Evolutionary conservation across 2,888 invertebrate genomes (phyloP), one percentile per base, ranked within the genome.

Genomic region (Galerucella nymphaeae): DNA sequence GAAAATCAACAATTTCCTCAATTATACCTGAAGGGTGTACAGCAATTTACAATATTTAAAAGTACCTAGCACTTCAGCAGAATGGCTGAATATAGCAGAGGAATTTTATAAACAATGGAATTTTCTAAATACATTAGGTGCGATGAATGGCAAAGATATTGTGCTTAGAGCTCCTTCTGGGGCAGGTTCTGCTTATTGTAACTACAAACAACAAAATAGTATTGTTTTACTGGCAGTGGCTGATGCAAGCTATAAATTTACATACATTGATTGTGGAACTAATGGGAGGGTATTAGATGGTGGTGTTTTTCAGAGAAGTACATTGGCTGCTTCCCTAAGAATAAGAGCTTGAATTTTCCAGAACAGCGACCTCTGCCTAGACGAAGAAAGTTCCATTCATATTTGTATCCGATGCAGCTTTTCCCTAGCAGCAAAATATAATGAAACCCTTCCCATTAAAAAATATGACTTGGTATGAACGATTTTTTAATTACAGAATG

Each of bases 181-280:
- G 61, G 59, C 71, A 64, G 82, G 80, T 42, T 79, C 77, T 45
- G 45, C 68, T 48, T 81, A 77, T 71, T 81, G 64, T 69, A 79
- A 79, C 68, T 81, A 81, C 71, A 80, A 80, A 74, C 76, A 75
- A 14, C 55, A 53, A 23, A 70, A 80, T 42, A 80, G 81, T 59
- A 76, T 81, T 58, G 77, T 81, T 23, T 62, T 82, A 20, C 41
- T 80, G 66, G 79, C 76, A 58, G 38, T 79, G n/a, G 65, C 30
- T 16, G 66, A 66, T 66, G 55, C 66, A 4, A 66, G 55, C 38
- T 66, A 66, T 38, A 48, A 48, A 48, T 48, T 48, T 1, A 48
- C 48, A 48, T 48, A 48, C n/a, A n/a, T 48, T n/a, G n/a, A 48
- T 48, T 13, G 13, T 48, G 48, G 48, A n/a, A n/a, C n/a, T 6